These are phyloP conservation scores for Octomys mimax DNA, from an alignment of 2,797 vertebrate species.

Conservation along the genomic window DNA sequence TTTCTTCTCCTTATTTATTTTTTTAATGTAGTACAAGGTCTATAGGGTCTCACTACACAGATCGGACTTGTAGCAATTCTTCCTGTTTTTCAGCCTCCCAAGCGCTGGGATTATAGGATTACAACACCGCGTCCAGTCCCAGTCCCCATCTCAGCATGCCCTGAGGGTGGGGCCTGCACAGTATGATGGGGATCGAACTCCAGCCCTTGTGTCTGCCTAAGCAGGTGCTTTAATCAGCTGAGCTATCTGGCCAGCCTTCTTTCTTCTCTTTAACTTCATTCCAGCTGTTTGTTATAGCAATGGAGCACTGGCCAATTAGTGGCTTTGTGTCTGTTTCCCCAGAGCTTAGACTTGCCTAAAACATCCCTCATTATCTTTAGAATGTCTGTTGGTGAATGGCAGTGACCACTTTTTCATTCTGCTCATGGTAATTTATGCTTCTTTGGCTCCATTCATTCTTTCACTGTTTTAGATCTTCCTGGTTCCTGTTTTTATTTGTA, in stretches of 20 bases:
- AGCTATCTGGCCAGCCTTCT: too few relatives aligned
- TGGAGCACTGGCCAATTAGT: neutral
- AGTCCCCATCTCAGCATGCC: too few relatives aligned
- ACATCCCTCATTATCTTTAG: neutral
- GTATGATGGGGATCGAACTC: too few relatives aligned
- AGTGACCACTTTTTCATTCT: neutral
- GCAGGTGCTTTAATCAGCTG: too few relatives aligned
- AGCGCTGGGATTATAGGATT: too few relatives aligned
- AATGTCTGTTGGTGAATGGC: neutral
- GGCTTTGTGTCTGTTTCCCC: neutral
- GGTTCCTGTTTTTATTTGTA: neutral
- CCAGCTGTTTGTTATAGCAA: neutral
- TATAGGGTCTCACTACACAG: too few relatives aligned
- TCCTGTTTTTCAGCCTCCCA: too few relatives aligned
- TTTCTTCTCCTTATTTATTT: neutral
- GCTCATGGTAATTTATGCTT: neutral
- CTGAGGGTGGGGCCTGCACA: too few relatives aligned
- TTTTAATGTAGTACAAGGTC: too few relatives aligned
- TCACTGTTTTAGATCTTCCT: neutral
- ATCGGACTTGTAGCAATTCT: too few relatives aligned
- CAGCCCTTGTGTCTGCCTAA: too few relatives aligned
- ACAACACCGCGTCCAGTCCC: too few relatives aligned
- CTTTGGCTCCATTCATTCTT: neutral
- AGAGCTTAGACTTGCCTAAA: neutral
- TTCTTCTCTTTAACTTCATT: neutral